phyloP scores from a whole-genome alignment of 2,797 vertebrate species.

The Siniperca undulata region DNA sequence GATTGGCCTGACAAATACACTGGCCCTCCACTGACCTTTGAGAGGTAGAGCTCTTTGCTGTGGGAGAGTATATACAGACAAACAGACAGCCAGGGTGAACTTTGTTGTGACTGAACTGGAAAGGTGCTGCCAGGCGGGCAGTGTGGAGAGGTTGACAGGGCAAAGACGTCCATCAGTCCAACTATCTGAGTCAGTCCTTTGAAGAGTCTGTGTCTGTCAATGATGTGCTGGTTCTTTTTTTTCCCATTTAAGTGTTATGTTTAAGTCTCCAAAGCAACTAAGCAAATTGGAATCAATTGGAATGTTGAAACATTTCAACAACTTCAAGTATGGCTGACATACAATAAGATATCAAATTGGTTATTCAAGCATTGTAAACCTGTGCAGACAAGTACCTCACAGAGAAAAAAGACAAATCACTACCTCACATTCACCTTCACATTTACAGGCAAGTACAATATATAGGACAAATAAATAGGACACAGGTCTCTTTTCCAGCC shows the following conservation, averaged over 20 bases:
- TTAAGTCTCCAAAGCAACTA: background rate
- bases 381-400: background rate
- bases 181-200: constrained; percentile 23
- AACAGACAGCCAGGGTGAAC: constrained; percentile 26
- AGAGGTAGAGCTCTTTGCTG: constrained; percentile 55
- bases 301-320: background rate
- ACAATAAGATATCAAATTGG: constrained; percentile 6
- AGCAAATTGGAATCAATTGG: background rate
- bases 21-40: constrained; percentile 85
- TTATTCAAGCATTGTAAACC: background rate
- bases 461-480: constrained; percentile 48
- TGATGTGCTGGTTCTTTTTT: background rate
- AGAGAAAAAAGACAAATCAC: constrained; percentile 25
- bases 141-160: constrained; percentile 40
- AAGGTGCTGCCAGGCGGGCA: background rate
- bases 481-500: constrained; percentile 6
- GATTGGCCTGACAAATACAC: constrained; percentile 87
- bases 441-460: constrained; percentile 4
- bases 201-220: background rate
- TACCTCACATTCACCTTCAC: constrained; percentile 31
- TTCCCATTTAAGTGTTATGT: background rate
- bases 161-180: constrained; percentile 53
- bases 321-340: background rate
- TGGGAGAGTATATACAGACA: constrained; percentile 42
- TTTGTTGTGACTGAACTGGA: constrained; percentile 57